Conservation (phyloP, 2,888 invertebrate genomes). For the Conistra vaccinii region DNA sequence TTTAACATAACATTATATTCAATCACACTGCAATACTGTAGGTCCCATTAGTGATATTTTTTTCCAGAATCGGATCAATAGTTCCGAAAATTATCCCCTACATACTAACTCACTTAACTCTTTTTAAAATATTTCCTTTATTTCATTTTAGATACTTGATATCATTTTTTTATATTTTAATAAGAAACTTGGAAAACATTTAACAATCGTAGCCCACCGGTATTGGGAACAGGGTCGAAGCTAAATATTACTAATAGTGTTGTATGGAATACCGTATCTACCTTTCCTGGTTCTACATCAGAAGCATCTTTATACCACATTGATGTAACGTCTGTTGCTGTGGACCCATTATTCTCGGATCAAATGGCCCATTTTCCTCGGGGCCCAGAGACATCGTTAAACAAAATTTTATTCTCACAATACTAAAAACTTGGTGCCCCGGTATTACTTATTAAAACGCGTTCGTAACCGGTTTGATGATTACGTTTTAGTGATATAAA, state of each 20-base stretch:
- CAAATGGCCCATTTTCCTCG: constrained; percentile 82
- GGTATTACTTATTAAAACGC: constrained; percentile 75
- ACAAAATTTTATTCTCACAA: constrained; percentile 81
- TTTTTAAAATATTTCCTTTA: no score
- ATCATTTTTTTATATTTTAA: no score
- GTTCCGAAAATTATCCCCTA: no score
- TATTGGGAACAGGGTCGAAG: no score
- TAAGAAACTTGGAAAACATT: no score
- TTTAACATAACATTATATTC: no score
- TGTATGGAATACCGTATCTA: constrained; percentile 42
- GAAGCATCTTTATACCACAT: constrained; percentile 77
- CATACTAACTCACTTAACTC: no score
- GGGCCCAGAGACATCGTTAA: constrained; percentile 79
- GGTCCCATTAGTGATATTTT: no score
- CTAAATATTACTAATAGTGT: neutral
- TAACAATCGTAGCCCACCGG: no score
- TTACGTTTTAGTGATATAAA: constrained; percentile 53
- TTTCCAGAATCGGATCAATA: no score
- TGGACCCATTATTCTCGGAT: constrained; percentile 81
- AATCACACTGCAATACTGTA: no score
- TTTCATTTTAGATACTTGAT: no score
- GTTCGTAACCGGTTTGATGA: constrained; percentile 63
- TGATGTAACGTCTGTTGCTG: constrained; percentile 79
- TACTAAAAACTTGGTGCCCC: constrained; percentile 74
- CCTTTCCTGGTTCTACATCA: constrained; percentile 20